Percentiles rank a stretch among this genome's conserved stretches.
phyloP scores from a whole-genome alignment of 2,888 invertebrate genomes.

The Epinotia demarniana region DNA sequence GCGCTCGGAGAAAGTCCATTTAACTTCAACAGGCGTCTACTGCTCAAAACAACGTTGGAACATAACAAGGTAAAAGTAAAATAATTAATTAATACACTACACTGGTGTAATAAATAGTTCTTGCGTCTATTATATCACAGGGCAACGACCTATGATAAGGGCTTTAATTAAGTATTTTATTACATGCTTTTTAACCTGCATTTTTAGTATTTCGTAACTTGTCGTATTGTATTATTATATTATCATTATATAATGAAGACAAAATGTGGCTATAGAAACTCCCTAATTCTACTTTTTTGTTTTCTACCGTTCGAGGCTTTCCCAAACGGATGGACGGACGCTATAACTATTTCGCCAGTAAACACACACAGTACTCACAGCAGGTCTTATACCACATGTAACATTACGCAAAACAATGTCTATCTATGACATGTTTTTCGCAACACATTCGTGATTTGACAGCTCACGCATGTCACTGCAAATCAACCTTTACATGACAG shows the following conservation, averaged over 20 bases:
- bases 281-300: too few species aligned
- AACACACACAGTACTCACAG: too few species aligned
- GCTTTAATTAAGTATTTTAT: not conserved
- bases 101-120: not conserved
- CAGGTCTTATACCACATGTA: too few species aligned
- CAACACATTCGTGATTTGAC: conserved; percentile 20
- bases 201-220: not conserved
- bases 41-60: conserved; percentile 20
- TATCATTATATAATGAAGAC: too few species aligned
- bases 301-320: too few species aligned
- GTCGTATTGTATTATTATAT: too few species aligned
- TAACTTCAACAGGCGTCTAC: conserved; percentile 21
- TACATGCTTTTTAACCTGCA: not conserved
- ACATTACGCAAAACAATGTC: not conserved
- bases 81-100: conserved; percentile 14
- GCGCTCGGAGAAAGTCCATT: conserved; percentile 36
- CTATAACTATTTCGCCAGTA: too few species aligned
- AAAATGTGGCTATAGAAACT: too few species aligned
- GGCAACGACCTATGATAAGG: not conserved
- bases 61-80: conserved; percentile 30
- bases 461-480: conserved; percentile 20
- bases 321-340: too few species aligned
- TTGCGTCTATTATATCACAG: not conserved
- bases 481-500: conserved; percentile 23
- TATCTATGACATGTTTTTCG: conserved; percentile 7